These are phyloP conservation scores for Parasteatoda lunata DNA, from an alignment of 2,888 invertebrate species.

Conservation along the genomic window DNA sequence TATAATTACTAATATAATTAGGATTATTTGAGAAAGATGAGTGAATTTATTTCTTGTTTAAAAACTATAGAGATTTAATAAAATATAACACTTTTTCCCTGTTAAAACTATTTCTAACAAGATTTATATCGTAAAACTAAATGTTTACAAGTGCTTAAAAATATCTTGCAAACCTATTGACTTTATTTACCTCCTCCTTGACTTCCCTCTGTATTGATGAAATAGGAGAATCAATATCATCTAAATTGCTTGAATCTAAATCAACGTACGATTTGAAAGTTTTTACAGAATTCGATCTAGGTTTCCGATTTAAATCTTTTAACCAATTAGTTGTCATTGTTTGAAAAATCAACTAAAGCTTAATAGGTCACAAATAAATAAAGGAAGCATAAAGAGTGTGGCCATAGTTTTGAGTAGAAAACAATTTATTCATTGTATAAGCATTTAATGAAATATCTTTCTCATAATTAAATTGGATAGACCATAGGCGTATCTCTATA, in stretches of 20 bases:
- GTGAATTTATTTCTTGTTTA: no score
- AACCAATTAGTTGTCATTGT: slow-evolving; percentile 66
- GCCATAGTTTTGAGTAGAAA: no score
- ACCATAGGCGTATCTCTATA: slow-evolving; percentile 58
- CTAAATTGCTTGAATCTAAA: slow-evolving; percentile 42
- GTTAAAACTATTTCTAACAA: no score
- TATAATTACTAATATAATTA: no score
- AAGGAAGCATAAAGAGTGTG: no score
- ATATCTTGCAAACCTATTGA: no score
- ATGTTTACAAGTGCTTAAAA: no score
- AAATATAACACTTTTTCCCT: no score
- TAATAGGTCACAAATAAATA: background rate
- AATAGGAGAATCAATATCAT: slow-evolving; percentile 6
- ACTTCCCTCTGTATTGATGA: background rate
- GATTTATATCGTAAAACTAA: no score
- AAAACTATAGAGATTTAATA: no score
- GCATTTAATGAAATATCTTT: background rate
- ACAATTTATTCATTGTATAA: no score
- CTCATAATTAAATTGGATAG: background rate
- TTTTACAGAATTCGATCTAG: slow-evolving; percentile 60
- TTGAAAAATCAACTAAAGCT: slow-evolving; percentile 3
- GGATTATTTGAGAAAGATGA: no score
- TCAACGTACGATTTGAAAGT: slow-evolving; percentile 69
- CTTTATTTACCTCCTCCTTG: slow-evolving; percentile 38
- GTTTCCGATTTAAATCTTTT: slow-evolving; percentile 62